phyloP scores from a whole-genome alignment of 2,888 invertebrate species.

The Lochmaea capreae region DNA sequence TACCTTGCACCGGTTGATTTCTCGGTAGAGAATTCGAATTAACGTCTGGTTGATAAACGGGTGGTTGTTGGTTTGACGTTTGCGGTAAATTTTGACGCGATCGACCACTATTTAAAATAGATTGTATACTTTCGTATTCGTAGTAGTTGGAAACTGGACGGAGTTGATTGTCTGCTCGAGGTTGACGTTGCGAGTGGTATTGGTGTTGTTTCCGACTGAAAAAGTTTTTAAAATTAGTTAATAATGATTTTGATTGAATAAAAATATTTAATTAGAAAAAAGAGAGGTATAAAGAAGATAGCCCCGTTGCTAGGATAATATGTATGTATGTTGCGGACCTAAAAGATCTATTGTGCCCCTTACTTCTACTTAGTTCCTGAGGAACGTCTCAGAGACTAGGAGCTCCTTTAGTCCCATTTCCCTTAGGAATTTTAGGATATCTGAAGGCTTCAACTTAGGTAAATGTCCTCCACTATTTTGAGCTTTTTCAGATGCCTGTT shows the following conservation, averaged over 20 bases:
- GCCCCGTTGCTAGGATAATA: too few relatives aligned
- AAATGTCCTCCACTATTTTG: too few relatives aligned
- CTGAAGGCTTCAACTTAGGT: too few relatives aligned
- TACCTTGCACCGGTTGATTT: constrained; percentile 51
- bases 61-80: constrained; percentile 35
- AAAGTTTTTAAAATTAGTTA: not conserved
- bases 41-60: constrained; percentile 53
- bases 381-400: too few relatives aligned
- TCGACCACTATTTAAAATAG: constrained; percentile 65
- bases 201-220: constrained; percentile 75
- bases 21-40: constrained; percentile 60
- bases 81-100: constrained; percentile 55
- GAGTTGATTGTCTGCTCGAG: constrained; percentile 66
- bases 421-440: too few relatives aligned
- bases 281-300: too few relatives aligned
- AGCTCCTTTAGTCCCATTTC: too few relatives aligned
- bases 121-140: constrained; percentile 84
- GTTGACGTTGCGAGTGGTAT: constrained; percentile 72
- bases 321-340: too few relatives aligned
- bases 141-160: constrained; percentile 86
- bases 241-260: not conserved
- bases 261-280: too few relatives aligned
- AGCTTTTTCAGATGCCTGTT: too few relatives aligned
- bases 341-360: too few relatives aligned
- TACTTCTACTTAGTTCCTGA: too few relatives aligned